Evolutionary conservation across 2,113 vertebrate species (phyloP), one percentile per base, ranked within the genome.

Genomic region (Neodon shergylaensis): DNA sequence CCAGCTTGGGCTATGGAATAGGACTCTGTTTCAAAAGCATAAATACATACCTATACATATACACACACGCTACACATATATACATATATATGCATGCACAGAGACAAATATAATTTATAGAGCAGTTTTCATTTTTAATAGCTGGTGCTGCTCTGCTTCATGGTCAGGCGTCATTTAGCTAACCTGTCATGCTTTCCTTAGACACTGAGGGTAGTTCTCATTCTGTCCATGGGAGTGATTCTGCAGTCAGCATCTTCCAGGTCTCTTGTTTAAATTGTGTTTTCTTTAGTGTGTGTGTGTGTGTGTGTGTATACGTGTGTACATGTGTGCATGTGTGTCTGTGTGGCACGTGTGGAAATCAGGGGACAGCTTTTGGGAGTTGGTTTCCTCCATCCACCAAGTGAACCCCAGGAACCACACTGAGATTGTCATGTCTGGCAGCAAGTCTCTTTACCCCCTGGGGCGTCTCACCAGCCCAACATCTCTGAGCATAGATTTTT

Each of bases 271-370:
- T 83, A 44, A 84, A 84, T 83, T 84, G 58, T 39, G 65, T 65
- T 65, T 83, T 83, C 8, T 63, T 31, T 83, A 1, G 16, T 26
- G n/a, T 16, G 22, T 82, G 21, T 39, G 36, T 13, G 0, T 28
- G n/a, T 10, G 13, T 42, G 7, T 14, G 1, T 31, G 22, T 5
- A 1, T 39, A 10, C 39, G 3, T 28, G 6, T 4, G 7, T 54
- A 5, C 16, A 12, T 10, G 14, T 42, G 54, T 58, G 13, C 5
- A 2, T 31, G 39, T 84, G 39, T 65, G n/a, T 42, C 1, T 83
- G 21, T 63, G 81, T 31, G 19, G 4, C 52, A n/a, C 2, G 1
- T 85, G 39, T 33, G 28, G 16, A 66, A 16, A 1, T 10, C n/a
- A 42, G n/a, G 10, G n/a, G 3, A 42, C 24, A 63, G 28, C 54